Conservation (phyloP, 2,888 invertebrate species). For the Euzophera pinguis region DNA sequence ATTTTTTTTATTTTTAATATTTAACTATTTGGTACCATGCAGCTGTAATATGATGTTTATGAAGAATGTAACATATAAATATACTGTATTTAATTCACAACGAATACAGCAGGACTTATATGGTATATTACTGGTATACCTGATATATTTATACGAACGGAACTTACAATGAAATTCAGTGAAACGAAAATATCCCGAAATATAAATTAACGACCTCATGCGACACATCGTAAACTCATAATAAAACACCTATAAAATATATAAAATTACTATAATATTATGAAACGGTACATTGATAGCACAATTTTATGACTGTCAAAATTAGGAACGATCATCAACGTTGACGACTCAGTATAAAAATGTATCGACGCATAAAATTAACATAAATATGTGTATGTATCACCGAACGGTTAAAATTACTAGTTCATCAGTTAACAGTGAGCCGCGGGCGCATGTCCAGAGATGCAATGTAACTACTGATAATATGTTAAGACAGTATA, state of each 20-base stretch:
- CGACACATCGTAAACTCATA: constrained; percentile 11
- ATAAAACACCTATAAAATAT: constrained; percentile 8
- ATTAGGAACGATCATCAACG: constrained; percentile 31
- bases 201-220: not conserved
- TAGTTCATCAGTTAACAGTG: constrained; percentile 47
- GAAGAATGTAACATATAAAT: too few species aligned
- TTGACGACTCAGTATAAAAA: constrained; percentile 32
- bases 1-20: not conserved
- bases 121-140: not conserved
- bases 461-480: constrained; percentile 44
- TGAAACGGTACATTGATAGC: constrained; percentile 9
- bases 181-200: not conserved
- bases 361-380: constrained; percentile 36
- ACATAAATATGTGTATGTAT: constrained; percentile 29
- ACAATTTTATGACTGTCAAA: constrained; percentile 14
- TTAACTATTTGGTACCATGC: too few species aligned
- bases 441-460: constrained; percentile 46
- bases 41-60: too few species aligned
- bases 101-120: too few species aligned
- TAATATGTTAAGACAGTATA: constrained; percentile 27
- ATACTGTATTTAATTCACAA: too few species aligned
- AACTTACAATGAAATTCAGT: not conserved
- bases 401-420: constrained; percentile 48
- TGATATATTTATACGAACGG: too few species aligned
- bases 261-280: constrained; percentile 11